Base-by-base conservation (phyloP, 2,888 invertebrate species). In the Dasypogon diadema region DNA sequence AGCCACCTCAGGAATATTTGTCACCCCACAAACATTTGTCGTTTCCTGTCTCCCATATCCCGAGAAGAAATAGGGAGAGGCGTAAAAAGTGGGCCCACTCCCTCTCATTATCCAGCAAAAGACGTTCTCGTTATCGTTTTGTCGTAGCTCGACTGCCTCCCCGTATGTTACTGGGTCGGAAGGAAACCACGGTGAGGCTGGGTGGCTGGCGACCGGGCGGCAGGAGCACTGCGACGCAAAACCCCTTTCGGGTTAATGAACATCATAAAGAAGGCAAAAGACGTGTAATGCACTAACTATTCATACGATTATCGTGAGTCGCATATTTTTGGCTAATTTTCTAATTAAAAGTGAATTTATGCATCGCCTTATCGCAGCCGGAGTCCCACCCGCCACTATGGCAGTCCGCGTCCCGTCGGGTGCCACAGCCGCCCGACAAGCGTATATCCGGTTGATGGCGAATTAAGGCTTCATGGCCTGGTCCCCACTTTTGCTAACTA, bases 321-420 rank as follows among this genome's bases (percentile, higher is more conserved):
- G 85, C 85, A 85, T 85, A 85, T 83, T 85, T 84, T 81, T 81
- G 83, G 84, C 85, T 85, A 85, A 85, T 85, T 85, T 85, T 85
- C 85, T 85, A 85, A 85, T 85, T 85, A 85, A 85, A 85, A 84
- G 79, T 80, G 81, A 84, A 85, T 85, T 85, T 85, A 84, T 85
- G 83, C 82, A 83, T 84, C 82, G 82, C 79, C 75, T 74, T 76
- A 75, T 77, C 74, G 72, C 48, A 46, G 21, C 18, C n/a, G 46
- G 22, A n/a, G 5, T 12, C 6, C 56, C 56, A 8, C 12, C n/a
- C 56, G 2, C 12, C 56, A 4, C 65, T 14, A 3, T 65, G 24
- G 22, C 46, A 10, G n/a, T n/a, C 8, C 14, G 24, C 22, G 24
- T 12, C 24, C 22, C 26, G 5, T 6, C 12, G 12, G 8, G n/a